Percentiles rank a stretch among this genome's conserved stretches.
phyloP scores from a whole-genome alignment of 2,797 vertebrate genomes.

The Sandelia bainsii region DNA sequence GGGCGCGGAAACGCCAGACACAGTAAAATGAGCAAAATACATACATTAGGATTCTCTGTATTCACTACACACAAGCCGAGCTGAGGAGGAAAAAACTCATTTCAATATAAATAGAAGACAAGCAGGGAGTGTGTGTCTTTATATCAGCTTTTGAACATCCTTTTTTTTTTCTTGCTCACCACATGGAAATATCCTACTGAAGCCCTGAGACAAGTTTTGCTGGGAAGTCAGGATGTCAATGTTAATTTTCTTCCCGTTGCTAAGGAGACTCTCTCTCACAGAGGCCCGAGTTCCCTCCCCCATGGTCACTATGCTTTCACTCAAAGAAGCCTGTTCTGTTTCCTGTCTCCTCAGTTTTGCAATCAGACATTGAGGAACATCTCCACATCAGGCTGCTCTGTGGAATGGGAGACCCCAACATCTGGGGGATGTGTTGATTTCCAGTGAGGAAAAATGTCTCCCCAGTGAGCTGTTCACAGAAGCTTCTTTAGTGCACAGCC shows the following conservation, averaged over 20 bases:
- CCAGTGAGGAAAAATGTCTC: constrained; percentile 63
- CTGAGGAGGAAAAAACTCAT: constrained; percentile 78
- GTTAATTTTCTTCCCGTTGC: constrained; percentile 86
- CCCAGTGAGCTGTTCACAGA: constrained; percentile 72
- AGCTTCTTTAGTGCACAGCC: constrained; percentile 71
- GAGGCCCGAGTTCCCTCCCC: constrained; percentile 80
- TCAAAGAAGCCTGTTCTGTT: constrained; percentile 83
- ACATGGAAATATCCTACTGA: constrained; percentile 79
- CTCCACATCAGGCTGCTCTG: constrained; percentile 72
- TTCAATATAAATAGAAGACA: constrained; percentile 90
- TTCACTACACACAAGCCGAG: constrained; percentile 76
- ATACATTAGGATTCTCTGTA: constrained; percentile 86
- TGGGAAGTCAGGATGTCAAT: constrained; percentile 86
- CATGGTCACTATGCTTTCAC: constrained; percentile 80
- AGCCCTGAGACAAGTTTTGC: constrained; percentile 80
- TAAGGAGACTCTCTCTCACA: constrained; percentile 82
- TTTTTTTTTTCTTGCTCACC: constrained; percentile 63
- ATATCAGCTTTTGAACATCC: constrained; percentile 84
- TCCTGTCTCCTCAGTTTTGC: constrained; percentile 76
- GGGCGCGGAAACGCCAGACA: constrained; percentile 80
- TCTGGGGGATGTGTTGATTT: constrained; percentile 83
- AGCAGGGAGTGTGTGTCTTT: constrained; percentile 81
- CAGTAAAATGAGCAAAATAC: constrained; percentile 88
- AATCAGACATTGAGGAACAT: constrained; percentile 85
- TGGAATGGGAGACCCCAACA: constrained; percentile 77